Evolutionary conservation across 2,888 invertebrate genomes (phyloP).

Genomic region (Pachycephus smyrnensis): DNA sequence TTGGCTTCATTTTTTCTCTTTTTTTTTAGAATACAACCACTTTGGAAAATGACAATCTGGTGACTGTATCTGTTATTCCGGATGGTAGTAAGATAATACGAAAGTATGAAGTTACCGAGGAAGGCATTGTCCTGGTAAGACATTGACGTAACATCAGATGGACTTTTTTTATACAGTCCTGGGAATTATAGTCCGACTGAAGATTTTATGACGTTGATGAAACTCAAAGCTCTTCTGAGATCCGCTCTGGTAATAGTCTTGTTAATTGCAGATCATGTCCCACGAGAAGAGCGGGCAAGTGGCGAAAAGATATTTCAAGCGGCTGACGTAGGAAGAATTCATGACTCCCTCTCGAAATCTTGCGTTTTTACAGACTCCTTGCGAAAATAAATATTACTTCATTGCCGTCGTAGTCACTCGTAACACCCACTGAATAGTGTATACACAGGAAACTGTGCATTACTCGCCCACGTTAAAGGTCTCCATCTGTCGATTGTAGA

Average conservation of each 20-base stretch:
- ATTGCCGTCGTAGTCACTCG: neutral
- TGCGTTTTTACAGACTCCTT: neutral
- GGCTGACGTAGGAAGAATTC: constrained; percentile 43
- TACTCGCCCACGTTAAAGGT: neutral
- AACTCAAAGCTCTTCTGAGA: neutral
- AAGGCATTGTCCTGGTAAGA: constrained; percentile 57
- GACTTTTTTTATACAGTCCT: neutral
- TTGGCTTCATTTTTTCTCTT: neutral
- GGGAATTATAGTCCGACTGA: neutral
- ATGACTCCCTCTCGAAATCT: neutral
- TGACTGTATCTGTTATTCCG: constrained; percentile 63
- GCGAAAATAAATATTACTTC: neutral
- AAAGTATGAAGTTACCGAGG: constrained; percentile 65
- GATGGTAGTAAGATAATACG: constrained; percentile 63
- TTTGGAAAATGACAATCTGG: constrained; percentile 69
- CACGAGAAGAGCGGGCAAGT: constrained; percentile 69
- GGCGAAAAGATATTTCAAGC: constrained; percentile 72
- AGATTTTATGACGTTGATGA: neutral
- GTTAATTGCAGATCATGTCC: constrained; percentile 70
- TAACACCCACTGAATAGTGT: neutral
- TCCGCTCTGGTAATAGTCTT: constrained; percentile 4
- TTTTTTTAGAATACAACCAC: constrained; percentile 71
- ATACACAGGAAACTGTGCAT: neutral
- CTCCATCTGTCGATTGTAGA: neutral
- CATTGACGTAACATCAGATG: neutral